phyloP scores from a whole-genome alignment of 2,888 invertebrate genomes.

The Tryphoninae sp. region DNA sequence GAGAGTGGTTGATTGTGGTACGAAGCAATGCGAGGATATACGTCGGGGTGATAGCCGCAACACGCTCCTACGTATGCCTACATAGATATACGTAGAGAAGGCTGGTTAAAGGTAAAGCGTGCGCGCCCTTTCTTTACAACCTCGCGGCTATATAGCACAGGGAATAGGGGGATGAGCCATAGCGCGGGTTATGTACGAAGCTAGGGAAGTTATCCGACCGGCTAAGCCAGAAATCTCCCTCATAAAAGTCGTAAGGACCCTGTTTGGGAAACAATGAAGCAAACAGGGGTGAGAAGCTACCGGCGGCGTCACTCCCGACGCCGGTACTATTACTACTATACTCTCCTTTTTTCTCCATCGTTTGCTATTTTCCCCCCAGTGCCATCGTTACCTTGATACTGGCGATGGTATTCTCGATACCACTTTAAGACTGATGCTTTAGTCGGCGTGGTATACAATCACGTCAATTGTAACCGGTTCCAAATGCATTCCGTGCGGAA shows the following conservation, averaged over 20 bases:
- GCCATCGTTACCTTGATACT: constrained; percentile 32
- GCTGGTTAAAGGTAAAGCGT: constrained; percentile 53
- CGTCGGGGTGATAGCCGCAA: not conserved
- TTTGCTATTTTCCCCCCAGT: constrained; percentile 26
- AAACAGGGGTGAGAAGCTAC: constrained; percentile 49
- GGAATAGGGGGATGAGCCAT: constrained; percentile 40
- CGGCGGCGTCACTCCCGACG: constrained; percentile 51
- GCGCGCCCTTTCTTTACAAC: constrained; percentile 47
- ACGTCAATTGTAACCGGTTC: not conserved
- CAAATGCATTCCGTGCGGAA: not conserved
- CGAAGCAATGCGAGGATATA: constrained; percentile 45
- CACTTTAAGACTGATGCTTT: constrained; percentile 1
- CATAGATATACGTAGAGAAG: not conserved
- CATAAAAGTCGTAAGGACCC: constrained; percentile 78
- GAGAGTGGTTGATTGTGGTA: constrained; percentile 59
- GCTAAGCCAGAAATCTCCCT: constrained; percentile 77
- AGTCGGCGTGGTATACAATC: not conserved
- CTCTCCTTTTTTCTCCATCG: not conserved
- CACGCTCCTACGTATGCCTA: constrained; percentile 1
- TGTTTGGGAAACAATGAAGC: constrained; percentile 76
- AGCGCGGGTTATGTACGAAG: constrained; percentile 69
- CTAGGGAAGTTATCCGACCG: constrained; percentile 74
- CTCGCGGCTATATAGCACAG: constrained; percentile 5
- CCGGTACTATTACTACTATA: constrained; percentile 37
- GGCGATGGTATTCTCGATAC: constrained; percentile 29